Conservation (phyloP, 2,797 vertebrate species). For the Pagetopsis macropterus region DNA sequence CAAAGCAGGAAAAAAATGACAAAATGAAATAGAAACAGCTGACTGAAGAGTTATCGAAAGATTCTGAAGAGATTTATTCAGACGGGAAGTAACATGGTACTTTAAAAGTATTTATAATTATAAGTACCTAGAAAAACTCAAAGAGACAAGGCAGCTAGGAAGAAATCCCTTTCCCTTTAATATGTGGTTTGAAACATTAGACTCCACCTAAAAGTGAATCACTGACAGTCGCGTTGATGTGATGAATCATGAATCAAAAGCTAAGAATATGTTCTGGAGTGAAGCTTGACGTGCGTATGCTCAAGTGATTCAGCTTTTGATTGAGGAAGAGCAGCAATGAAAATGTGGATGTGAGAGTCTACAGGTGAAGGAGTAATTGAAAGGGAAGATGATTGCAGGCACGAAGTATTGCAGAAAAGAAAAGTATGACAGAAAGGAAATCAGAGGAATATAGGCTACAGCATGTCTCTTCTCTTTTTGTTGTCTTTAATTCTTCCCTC, state of each 20-base stretch:
- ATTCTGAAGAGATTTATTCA: constrained; percentile 8
- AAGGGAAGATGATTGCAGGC: constrained; percentile 34
- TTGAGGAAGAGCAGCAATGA: constrained; percentile 34
- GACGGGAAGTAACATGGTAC: constrained; percentile 2
- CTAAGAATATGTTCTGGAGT: constrained; percentile 43
- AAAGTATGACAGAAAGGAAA: constrained; percentile 20
- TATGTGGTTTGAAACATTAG: constrained; percentile 27
- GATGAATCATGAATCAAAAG: constrained; percentile 72
- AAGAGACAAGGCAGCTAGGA: constrained; percentile 25
- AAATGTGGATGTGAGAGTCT: constrained; percentile 30
- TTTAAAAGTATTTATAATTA: too few species aligned
- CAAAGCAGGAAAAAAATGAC: constrained; percentile 7
- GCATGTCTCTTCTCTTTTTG: constrained; percentile 17
- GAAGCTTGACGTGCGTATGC: constrained; percentile 25
- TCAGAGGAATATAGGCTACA: constrained; percentile 10
- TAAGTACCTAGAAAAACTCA: constrained; percentile 11
- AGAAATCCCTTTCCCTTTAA: constrained; percentile 19
- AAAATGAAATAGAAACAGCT: constrained; percentile 8
- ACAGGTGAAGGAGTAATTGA: constrained; percentile 25
- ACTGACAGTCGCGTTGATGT: constrained; percentile 20
- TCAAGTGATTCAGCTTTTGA: constrained; percentile 52
- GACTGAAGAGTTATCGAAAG: constrained; percentile 24
- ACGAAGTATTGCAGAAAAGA: background rate
- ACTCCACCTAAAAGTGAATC: constrained; percentile 45
- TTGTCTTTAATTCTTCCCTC: background rate